These are phyloP conservation scores for Fregetta grallaria DNA, from an alignment of 2,113 vertebrate species.

Conservation along the genomic window DNA sequence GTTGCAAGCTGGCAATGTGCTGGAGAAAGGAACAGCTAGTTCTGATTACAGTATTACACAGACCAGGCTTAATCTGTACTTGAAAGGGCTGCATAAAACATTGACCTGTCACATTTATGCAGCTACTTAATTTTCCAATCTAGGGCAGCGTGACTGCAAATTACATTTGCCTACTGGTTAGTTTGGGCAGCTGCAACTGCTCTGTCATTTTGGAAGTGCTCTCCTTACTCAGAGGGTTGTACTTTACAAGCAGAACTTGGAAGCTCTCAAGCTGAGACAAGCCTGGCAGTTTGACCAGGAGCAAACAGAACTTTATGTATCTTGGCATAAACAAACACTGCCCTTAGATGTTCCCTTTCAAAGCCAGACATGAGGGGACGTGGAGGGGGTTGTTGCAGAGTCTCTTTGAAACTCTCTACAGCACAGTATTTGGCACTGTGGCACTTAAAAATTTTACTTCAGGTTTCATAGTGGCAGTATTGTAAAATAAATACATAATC, in stretches of 20 bases:
- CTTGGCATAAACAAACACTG: slow-evolving; percentile 55
- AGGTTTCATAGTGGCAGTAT: not conserved
- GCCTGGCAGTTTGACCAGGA: slow-evolving; percentile 24
- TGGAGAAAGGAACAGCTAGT: not conserved
- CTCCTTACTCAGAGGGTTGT: not conserved
- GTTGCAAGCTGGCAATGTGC: not conserved
- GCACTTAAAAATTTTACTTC: not conserved
- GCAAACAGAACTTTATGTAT: slow-evolving; percentile 36
- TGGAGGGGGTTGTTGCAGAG: not conserved
- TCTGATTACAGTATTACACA: not conserved
- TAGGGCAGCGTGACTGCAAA: not conserved
- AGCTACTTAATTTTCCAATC: slow-evolving; percentile 5
- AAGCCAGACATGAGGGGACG: not conserved
- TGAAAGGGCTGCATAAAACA: not conserved
- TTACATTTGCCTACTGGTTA: slow-evolving; percentile 4
- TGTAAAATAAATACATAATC: not conserved
- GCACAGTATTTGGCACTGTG: not conserved
- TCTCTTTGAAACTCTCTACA: not conserved
- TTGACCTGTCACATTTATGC: not conserved
- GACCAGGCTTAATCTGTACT: not conserved
- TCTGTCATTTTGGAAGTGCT: not conserved
- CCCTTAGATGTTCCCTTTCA: slow-evolving; percentile 14
- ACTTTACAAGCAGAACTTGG: slow-evolving; percentile 6
- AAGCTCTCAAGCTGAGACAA: slow-evolving; percentile 25
- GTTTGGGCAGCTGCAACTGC: not conserved